Evolutionary conservation across 2,113 vertebrate species (phyloP), one percentile per base, ranked within the genome.

Genomic region (Elephas maximus): DNA sequence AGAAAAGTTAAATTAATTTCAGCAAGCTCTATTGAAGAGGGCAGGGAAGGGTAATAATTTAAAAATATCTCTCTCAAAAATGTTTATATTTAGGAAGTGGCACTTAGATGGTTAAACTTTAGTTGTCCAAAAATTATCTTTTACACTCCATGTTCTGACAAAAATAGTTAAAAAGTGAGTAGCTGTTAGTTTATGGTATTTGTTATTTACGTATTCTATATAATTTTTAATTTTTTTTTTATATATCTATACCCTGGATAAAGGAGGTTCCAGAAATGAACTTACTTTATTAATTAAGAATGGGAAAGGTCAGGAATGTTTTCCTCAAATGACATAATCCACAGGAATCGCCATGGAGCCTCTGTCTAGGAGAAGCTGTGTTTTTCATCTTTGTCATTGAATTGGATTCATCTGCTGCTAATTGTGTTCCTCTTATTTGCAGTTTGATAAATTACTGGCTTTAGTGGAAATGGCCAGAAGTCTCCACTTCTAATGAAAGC

Each of bases 401-500:
- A 45, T 80, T 80, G 78, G 23, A 83, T 33, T 97, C 62, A 79
- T 90, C 60, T 33, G 28, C 45, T 20, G 37, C 69, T 98, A 95
- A 97, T 86, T 96, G 57, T 81, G 6, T 37, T 96, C 28, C 48
- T 96, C 17, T 85, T 98, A 88, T 93, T 96, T 96, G 93, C 48
- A 88, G 81, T n/a, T 90, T 96, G 82, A 91, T 28, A 97, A 97
- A 96, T 95, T 92, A 95, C 78, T 84, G 88, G 53, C 65, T 83
- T 90, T 76, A 96, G 94, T 74, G 21, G 69, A 97, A 97, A 76
- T 89, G 20, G 24, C 33, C 37, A 0, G 0, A 87, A 95, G 74
- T 73, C 67, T 93, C 93, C 87, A 92, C n/a, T 62, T 97, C 92
- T 95, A 97, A 97, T 95, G 30, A 97, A 98, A 96, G 8, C 20